phyloP scores from a whole-genome alignment of 1,140 invertebrate species.

The Polyergus mexicanus region DNA sequence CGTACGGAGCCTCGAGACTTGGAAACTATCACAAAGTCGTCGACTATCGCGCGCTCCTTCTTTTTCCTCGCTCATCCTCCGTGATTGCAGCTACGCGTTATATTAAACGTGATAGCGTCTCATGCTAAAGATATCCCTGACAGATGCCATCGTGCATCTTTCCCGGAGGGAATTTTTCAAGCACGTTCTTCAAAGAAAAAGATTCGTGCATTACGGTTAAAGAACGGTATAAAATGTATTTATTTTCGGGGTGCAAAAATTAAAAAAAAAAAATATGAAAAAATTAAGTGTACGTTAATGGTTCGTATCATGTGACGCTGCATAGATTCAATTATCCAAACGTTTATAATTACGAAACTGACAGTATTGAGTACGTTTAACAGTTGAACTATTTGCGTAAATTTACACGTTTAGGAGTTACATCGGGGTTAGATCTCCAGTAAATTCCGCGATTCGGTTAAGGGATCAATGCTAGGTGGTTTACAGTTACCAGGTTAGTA shows the following conservation, averaged over 20 bases:
- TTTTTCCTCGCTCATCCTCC: not conserved
- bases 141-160: not conserved
- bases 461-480: constrained; percentile 51
- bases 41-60: constrained; percentile 21
- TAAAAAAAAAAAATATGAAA: not conserved
- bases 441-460: constrained; percentile 48
- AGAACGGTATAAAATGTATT: not conserved
- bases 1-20: constrained; percentile 62
- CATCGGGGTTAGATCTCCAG: constrained; percentile 15
- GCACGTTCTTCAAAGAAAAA: not conserved
- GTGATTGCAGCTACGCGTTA: constrained; percentile 31
- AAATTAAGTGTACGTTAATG: not conserved
- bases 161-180: constrained; percentile 19
- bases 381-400: constrained; percentile 51
- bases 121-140: not conserved
- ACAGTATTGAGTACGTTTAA: constrained; percentile 14
- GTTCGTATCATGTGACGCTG: not conserved
- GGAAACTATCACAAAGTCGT: constrained; percentile 56
- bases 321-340: not conserved
- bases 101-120: constrained; percentile 36
- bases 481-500: constrained; percentile 34
- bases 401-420: constrained; percentile 52
- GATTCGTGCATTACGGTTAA: constrained; percentile 14
- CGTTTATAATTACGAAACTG: not conserved
- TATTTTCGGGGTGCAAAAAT: not conserved